These are phyloP conservation scores for Pimephales promelas DNA, from an alignment of 2,113 vertebrate species.

Conservation along the genomic window DNA sequence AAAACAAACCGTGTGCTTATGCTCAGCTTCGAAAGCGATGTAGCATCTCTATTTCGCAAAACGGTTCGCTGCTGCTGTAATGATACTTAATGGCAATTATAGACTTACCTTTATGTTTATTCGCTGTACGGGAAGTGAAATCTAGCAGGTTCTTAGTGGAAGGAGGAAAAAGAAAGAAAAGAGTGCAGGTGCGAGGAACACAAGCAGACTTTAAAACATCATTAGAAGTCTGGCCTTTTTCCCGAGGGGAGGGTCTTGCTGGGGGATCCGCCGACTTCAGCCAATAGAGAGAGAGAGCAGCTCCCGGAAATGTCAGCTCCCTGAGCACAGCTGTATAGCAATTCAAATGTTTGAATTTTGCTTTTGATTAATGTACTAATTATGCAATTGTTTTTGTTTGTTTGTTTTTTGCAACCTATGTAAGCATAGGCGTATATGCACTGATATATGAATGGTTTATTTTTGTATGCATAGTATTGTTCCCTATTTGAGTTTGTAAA, in stretches of 20 bases:
- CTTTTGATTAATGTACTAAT: too few relatives aligned
- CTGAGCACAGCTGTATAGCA: too few relatives aligned
- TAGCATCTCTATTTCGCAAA: neutral
- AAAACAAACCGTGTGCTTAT: neutral
- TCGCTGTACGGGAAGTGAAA: neutral
- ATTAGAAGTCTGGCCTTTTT: constrained; percentile 33
- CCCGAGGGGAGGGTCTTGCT: constrained; percentile 7
- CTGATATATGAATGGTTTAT: too few relatives aligned
- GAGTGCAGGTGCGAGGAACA: neutral
- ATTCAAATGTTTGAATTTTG: too few relatives aligned
- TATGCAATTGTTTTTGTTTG: too few relatives aligned
- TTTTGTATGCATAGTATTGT: too few relatives aligned
- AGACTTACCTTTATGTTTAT: constrained; percentile 26
- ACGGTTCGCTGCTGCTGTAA: neutral
- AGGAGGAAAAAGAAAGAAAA: neutral
- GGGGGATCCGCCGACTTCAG: neutral
- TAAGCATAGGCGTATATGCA: too few relatives aligned
- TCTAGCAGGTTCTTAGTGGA: neutral
- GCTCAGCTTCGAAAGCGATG: neutral
- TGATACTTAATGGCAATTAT: neutral
- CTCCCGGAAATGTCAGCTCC: constrained; percentile 18
- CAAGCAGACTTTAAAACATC: constrained; percentile 30
- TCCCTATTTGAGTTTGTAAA: too few relatives aligned
- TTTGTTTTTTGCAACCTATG: too few relatives aligned
- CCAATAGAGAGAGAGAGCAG: constrained; percentile 27